A percentile compares a stretch with the other conserved stretches of the same genome.
Evolutionary conservation across 92 coral and sea anemone genomes (phyloP).

Genomic region (Phenganax stokvisi): DNA sequence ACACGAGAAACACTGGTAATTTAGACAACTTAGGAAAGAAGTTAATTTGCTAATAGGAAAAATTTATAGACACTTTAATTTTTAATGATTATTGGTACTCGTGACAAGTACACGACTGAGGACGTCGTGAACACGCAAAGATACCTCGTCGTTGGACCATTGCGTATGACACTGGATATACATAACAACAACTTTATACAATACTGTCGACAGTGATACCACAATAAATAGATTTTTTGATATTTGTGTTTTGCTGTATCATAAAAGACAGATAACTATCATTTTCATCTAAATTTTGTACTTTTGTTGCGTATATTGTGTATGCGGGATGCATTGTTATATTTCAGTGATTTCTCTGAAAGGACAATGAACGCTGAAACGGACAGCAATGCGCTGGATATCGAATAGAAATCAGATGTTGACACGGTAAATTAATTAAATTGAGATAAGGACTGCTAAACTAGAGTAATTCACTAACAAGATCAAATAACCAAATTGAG

Average conservation of each 20-base stretch:
- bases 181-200: too few relatives aligned
- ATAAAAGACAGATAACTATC: too few relatives aligned
- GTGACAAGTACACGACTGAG: too few relatives aligned
- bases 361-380: neutral
- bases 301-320: neutral
- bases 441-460: too few relatives aligned
- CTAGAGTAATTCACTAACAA: neutral
- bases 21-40: neutral
- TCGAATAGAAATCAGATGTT: slow-evolving; percentile 17
- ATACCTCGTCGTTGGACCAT: too few relatives aligned
- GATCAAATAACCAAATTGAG: neutral
- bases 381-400: slow-evolving; percentile 4
- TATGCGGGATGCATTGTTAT: neutral
- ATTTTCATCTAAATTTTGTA: too few relatives aligned
- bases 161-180: too few relatives aligned
- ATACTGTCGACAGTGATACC: too few relatives aligned
- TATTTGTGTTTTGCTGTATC: too few relatives aligned
- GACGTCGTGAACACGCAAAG: too few relatives aligned
- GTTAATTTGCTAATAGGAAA: neutral
- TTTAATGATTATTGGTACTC: neutral
- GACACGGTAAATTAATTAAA: slow-evolving; percentile 4
- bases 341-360: neutral
- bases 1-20: neutral
- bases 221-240: too few relatives aligned
- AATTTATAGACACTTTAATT: neutral